phyloP scores from a whole-genome alignment of 2,888 invertebrate species.

The Eristalis intricaria region DNA sequence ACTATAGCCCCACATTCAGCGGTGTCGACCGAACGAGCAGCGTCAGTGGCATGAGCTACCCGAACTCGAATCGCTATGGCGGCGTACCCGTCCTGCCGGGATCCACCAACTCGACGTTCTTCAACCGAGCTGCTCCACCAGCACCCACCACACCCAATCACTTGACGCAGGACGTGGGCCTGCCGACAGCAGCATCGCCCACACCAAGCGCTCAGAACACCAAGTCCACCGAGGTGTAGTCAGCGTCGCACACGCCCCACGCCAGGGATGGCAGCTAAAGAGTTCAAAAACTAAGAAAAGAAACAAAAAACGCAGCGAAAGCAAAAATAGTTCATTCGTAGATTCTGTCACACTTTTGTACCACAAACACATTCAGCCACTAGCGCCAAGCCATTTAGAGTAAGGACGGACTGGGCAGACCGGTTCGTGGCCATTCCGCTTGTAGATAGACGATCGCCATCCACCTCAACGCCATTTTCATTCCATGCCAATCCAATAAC shows the following conservation, averaged over 20 bases:
- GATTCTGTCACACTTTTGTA: background rate
- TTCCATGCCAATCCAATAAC: conserved; percentile 23
- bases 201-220: conserved; percentile 78
- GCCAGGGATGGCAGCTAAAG: conserved; percentile 23
- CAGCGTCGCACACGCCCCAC: background rate
- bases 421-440: conserved; percentile 39
- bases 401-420: conserved; percentile 35
- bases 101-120: conserved; percentile 77
- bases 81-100: conserved; percentile 79
- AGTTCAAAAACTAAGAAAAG: conserved; percentile 42
- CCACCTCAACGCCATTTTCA: conserved; percentile 11
- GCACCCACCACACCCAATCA: conserved; percentile 73
- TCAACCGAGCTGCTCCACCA: conserved; percentile 76
- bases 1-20: conserved; percentile 81
- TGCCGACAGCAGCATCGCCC: conserved; percentile 80
- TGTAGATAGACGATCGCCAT: conserved; percentile 4
- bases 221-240: conserved; percentile 81
- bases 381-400: conserved; percentile 33
- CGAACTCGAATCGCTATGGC: conserved; percentile 78
- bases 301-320: background rate
- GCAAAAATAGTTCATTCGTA: background rate
- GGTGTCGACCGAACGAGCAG: conserved; percentile 79
- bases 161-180: conserved; percentile 79
- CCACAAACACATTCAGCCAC: conserved; percentile 25
- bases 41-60: conserved; percentile 78